phyloP scores from a whole-genome alignment of 1,140 invertebrate genomes.

The Neodiprion pinetum region DNA sequence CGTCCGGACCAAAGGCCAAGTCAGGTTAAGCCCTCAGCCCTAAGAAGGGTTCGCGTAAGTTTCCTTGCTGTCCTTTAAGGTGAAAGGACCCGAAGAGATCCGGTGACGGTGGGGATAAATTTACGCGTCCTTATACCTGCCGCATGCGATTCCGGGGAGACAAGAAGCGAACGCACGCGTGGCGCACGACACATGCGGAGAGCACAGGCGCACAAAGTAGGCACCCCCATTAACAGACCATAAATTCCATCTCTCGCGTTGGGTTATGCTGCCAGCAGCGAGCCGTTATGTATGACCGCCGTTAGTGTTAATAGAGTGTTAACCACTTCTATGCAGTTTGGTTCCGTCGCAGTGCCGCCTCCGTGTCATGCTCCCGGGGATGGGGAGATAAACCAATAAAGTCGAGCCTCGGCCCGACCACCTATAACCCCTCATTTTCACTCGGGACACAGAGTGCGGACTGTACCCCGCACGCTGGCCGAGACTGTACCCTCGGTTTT shows the following conservation, averaged over 20 bases:
- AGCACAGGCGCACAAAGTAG: constrained; percentile 45
- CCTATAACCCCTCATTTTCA: background rate
- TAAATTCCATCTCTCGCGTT: constrained; percentile 42
- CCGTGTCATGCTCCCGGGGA: background rate
- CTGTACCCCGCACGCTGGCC: no score
- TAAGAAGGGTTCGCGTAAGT: no score
- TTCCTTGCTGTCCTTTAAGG: no score
- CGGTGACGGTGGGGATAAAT: constrained; percentile 23
- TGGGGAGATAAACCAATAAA: constrained; percentile 3
- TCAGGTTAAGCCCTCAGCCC: no score
- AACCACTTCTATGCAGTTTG: constrained; percentile 51
- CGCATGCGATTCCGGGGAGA: constrained; percentile 27
- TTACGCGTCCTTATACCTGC: constrained; percentile 31
- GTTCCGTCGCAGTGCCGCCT: background rate
- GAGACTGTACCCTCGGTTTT: background rate
- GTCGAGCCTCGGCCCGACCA: background rate
- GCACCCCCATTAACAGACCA: constrained; percentile 49
- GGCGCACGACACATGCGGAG: constrained; percentile 22
- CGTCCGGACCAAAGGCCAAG: no score
- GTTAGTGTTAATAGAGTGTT: constrained; percentile 63
- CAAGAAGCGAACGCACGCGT: constrained; percentile 34
- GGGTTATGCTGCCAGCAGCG: constrained; percentile 28
- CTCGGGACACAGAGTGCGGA: no score
- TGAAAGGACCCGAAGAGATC: no score
- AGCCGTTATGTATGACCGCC: constrained; percentile 59